A percentile compares a stretch with the other conserved stretches of the same genome.
phyloP scores from a whole-genome alignment of 2,888 invertebrate species.

The Mantis religiosa region DNA sequence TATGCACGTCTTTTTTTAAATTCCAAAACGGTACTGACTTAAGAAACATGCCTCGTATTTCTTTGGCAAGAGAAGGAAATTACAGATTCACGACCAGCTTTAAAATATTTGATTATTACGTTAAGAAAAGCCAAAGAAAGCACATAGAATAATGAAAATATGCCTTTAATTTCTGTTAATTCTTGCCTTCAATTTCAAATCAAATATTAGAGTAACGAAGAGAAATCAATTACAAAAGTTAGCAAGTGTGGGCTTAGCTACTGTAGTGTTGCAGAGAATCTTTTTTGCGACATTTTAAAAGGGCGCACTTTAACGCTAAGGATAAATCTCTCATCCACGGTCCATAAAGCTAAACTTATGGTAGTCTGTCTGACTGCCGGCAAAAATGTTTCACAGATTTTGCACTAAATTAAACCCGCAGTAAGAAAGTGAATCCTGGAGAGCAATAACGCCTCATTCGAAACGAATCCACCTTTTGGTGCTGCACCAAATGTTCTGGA shows the following conservation, averaged over 20 bases:
- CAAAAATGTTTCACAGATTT: neutral
- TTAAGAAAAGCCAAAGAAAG: no score
- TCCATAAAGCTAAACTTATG: neutral
- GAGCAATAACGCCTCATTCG: neutral
- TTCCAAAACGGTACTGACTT: no score
- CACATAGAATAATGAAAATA: no score
- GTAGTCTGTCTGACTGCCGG: neutral
- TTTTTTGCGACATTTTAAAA: neutral
- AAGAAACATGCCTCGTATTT: no score
- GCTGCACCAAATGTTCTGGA: neutral
- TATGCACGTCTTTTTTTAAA: no score
- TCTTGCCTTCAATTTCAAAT: no score
- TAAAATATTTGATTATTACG: no score
- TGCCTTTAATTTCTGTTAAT: no score
- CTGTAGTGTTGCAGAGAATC: neutral
- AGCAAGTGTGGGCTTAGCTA: neutral
- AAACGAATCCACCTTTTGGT: neutral
- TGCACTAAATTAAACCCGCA: neutral
- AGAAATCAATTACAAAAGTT: neutral
- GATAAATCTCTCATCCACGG: neutral
- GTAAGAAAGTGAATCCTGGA: neutral
- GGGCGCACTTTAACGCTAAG: neutral
- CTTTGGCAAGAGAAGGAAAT: no score
- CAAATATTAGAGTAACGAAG: neutral
- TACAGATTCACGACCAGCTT: no score